Evolutionary conservation across 2,888 invertebrate genomes (phyloP), one percentile per base, ranked within the genome.

Genomic region (Orthosia cruda): DNA sequence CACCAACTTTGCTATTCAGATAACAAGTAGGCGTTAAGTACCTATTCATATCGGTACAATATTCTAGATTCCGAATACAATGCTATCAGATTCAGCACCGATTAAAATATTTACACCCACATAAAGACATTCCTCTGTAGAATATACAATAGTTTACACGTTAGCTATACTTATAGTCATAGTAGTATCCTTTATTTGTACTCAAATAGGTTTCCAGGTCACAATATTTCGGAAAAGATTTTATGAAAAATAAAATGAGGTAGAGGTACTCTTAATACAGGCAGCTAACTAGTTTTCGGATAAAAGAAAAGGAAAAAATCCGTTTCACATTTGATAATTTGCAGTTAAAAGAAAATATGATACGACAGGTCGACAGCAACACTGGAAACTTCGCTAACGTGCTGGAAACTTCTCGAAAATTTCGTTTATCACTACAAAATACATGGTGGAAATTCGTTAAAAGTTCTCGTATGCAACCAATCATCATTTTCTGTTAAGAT

Each of bases 261-360:
- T 40, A 15, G 15, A 16, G 12, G 26, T 9, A 61, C 32, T 55
- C 12, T 54, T 50, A 50, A 80, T 47, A 15, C 67, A 23, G 54
- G 49, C 74, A 63, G 62, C 58, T 67, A 63, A 67, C 74, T 58
- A 58, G 54, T 45, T 61, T 80, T 64, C 18, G 32, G 40, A 52
- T 47, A 52, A 47, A 79, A 40, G 4, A 26, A 40, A 70, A 77
- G 20, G 20, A 59, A 78, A 50, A 55, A 11, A 12, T 9, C 5
- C 5, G 74, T 78, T 63, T 50, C 74, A 62, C 40, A 62, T 80
- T 74, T 66, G 52, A 74, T 73, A 80, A 73, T 61, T 62, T 61
- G 49, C 65, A 61, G 45, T 61, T 62, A 13, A 62, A 80, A 62
- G 49, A 59, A 62, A 73, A 55, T 63, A 66, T 58, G 52, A 61